A percentile compares a stretch with the other conserved stretches of the same genome.
Conservation (phyloP, 2,888 invertebrate genomes). For the Lochmaea crataegi region DNA sequence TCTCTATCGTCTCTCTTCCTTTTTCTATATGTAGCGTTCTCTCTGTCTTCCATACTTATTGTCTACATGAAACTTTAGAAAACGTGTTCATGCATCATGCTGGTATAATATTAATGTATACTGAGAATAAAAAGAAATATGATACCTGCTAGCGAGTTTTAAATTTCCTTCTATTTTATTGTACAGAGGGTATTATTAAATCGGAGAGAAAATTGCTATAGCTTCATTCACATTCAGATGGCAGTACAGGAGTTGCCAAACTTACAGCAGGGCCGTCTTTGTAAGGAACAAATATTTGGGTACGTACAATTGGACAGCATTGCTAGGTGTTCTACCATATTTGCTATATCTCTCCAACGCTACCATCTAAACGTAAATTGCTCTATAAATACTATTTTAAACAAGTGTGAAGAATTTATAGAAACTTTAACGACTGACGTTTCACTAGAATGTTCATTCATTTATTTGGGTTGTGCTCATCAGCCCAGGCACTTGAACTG, state of each 20-base stretch:
- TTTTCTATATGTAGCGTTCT: neutral
- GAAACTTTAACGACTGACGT: no score
- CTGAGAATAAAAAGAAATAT: conserved; percentile 13
- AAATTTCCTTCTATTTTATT: conserved; percentile 25
- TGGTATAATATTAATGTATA: conserved; percentile 20
- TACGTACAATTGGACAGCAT: no score
- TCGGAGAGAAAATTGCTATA: neutral
- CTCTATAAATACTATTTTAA: no score
- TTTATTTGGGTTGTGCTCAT: no score
- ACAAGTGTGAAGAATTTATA: no score
- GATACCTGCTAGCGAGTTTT: conserved; percentile 25
- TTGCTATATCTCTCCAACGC: no score
- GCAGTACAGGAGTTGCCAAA: neutral
- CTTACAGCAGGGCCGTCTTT: no score
- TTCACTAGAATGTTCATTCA: no score
- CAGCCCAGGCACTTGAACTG: no score
- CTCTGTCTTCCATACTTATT: neutral
- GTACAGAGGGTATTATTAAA: neutral
- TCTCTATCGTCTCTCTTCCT: neutral
- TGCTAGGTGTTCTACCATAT: no score
- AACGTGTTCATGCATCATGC: conserved; percentile 28
- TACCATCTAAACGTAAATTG: no score
- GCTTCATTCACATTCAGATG: neutral
- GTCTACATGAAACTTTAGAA: conserved; percentile 6
- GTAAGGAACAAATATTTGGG: no score